Conservation (phyloP, 2,888 invertebrate genomes). For the Lithophane socia region DNA sequence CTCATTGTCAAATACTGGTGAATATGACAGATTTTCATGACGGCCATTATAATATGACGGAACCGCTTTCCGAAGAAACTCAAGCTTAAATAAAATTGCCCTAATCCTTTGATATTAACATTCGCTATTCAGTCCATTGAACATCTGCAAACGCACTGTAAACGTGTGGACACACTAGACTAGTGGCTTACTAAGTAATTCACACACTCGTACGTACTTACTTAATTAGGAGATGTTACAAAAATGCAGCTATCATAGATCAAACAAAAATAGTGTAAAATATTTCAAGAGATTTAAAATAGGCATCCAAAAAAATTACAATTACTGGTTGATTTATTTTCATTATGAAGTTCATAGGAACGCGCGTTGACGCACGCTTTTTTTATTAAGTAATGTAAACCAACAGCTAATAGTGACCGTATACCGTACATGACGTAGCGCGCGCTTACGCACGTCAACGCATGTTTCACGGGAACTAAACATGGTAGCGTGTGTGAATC, state of each 20-base stretch:
- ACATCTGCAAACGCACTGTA: slow-evolving; percentile 27
- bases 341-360: background rate
- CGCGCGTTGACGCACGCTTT: background rate
- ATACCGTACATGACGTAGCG: background rate
- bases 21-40: background rate
- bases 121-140: slow-evolving; percentile 41
- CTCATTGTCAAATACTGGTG: background rate
- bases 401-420: background rate
- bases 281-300: background rate
- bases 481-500: background rate
- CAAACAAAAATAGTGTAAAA: background rate
- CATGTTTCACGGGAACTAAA: background rate
- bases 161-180: slow-evolving; percentile 27
- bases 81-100: background rate
- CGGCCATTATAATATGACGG: background rate
- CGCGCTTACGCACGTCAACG: background rate
- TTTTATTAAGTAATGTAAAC: background rate
- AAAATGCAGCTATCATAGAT: background rate
- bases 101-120: slow-evolving; percentile 10
- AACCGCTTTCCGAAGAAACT: background rate
- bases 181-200: slow-evolving; percentile 23
- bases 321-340: background rate
- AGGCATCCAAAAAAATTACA: background rate
- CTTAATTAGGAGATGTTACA: background rate
- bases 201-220: slow-evolving; percentile 46